These are phyloP conservation scores for Craterocephalus amniculus DNA, from an alignment of 2,797 vertebrate species.

Conservation along the genomic window DNA sequence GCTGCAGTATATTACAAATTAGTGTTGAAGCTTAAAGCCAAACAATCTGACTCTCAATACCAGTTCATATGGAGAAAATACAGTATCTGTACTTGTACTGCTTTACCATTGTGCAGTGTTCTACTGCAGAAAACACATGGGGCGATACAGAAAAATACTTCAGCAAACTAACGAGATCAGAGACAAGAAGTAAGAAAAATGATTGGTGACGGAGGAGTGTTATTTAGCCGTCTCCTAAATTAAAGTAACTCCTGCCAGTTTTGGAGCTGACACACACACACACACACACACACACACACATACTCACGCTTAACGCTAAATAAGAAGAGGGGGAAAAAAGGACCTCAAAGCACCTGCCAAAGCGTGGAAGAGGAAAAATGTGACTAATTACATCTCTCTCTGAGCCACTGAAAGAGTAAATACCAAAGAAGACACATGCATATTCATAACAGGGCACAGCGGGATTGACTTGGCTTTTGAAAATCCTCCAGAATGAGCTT, in stretches of 20 bases:
- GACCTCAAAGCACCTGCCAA: slow-evolving; percentile 69
- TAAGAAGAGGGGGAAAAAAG: slow-evolving; percentile 2
- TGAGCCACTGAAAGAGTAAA: slow-evolving; percentile 79
- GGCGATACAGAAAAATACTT: background rate
- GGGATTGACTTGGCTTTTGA: slow-evolving; percentile 72
- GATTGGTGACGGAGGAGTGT: slow-evolving; percentile 28
- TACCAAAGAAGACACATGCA: slow-evolving; percentile 77
- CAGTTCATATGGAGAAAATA: background rate
- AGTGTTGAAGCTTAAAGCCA: background rate
- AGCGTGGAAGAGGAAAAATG: slow-evolving; percentile 68
- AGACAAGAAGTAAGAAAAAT: slow-evolving; percentile 4
- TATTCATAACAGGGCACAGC: slow-evolving; percentile 75
- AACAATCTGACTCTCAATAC: background rate
- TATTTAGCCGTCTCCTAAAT: slow-evolving; percentile 55
- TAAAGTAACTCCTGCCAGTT: slow-evolving; percentile 51
- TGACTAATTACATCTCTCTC: slow-evolving; percentile 82
- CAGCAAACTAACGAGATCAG: slow-evolving; percentile 1
- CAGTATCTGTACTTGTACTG: background rate
- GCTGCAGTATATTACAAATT: background rate
- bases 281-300: slow-evolving; percentile 16
- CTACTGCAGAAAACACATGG: slow-evolving; percentile 4
- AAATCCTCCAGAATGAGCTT: slow-evolving; percentile 63
- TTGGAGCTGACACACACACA: slow-evolving; percentile 26
- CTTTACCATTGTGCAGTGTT: background rate
- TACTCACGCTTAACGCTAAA: slow-evolving; percentile 10